phyloP scores from a whole-genome alignment of 2,113 vertebrate species.

The Collichthys lucidus region DNA sequence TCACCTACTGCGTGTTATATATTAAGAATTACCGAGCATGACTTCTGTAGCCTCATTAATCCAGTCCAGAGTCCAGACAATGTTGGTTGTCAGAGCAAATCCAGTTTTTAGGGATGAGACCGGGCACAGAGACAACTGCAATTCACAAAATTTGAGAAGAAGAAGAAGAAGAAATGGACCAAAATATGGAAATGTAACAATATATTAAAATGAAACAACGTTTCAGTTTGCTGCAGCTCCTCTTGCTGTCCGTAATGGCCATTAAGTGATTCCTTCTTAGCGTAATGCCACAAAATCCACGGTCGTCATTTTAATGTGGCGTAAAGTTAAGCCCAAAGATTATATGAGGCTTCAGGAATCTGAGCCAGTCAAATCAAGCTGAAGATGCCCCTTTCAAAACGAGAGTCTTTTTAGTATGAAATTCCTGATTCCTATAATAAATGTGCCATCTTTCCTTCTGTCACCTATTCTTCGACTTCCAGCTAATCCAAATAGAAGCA shows the following conservation, averaged over 20 bases:
- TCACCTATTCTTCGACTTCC: too few species aligned
- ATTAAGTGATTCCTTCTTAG: background rate
- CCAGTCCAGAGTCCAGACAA: slow-evolving; percentile 29
- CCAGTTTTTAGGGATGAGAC: slow-evolving; percentile 6
- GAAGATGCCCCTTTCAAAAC: background rate
- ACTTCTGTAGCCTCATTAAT: slow-evolving; percentile 15
- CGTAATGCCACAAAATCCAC: background rate
- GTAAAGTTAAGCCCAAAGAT: background rate
- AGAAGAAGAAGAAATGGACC: too few species aligned
- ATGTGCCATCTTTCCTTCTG: too few species aligned
- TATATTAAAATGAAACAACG: too few species aligned
- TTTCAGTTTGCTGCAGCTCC: background rate
- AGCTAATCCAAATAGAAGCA: too few species aligned
- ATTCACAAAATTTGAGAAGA: background rate
- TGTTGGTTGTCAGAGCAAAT: slow-evolving; percentile 6
- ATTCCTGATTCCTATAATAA: background rate
- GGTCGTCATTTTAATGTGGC: background rate
- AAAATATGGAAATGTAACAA: too few species aligned
- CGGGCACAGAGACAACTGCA: background rate
- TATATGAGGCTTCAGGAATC: background rate
- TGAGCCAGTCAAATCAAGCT: background rate
- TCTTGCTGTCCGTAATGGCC: background rate
- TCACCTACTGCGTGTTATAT: slow-evolving; percentile 24
- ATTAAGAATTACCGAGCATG: slow-evolving; percentile 15
- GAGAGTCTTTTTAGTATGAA: background rate